These are phyloP conservation scores for Indicator maculatus DNA, from an alignment of 2,113 vertebrate species.

Conservation along the genomic window DNA sequence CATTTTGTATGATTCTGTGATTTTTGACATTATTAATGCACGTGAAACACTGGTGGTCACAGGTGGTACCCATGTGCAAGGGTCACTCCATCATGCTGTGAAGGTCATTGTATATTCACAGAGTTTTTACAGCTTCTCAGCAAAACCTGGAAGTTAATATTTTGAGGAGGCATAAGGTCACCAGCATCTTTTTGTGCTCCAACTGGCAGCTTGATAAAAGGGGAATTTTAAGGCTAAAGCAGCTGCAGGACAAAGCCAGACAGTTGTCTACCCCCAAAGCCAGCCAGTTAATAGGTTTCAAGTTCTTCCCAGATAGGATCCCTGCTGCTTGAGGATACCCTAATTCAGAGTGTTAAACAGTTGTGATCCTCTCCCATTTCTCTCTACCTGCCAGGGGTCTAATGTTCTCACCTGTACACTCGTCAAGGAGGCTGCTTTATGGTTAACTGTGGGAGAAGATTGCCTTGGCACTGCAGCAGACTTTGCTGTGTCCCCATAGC, in stretches of 20 bases:
- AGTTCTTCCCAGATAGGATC: neutral
- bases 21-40: neutral
- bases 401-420: slow-evolving; percentile 14
- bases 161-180: neutral
- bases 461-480: neutral
- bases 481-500: neutral
- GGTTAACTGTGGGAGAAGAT: neutral
- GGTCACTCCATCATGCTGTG: neutral
- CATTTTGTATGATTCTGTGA: no score
- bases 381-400: neutral
- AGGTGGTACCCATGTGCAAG: neutral
- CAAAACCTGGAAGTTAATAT: neutral
- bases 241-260: neutral
- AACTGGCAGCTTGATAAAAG: neutral
- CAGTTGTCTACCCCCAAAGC: neutral
- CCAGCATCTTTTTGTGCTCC: neutral
- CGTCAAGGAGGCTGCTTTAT: slow-evolving; percentile 25
- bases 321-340: neutral
- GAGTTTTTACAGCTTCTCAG: neutral
- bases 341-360: slow-evolving; percentile 30
- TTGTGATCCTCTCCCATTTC: slow-evolving; percentile 22
- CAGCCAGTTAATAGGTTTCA: neutral
- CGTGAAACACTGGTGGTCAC: neutral
- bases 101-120: fast-evolving
- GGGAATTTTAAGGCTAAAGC: neutral